phyloP scores from a whole-genome alignment of 2,797 vertebrate genomes.

The Salarias fasciatus region DNA sequence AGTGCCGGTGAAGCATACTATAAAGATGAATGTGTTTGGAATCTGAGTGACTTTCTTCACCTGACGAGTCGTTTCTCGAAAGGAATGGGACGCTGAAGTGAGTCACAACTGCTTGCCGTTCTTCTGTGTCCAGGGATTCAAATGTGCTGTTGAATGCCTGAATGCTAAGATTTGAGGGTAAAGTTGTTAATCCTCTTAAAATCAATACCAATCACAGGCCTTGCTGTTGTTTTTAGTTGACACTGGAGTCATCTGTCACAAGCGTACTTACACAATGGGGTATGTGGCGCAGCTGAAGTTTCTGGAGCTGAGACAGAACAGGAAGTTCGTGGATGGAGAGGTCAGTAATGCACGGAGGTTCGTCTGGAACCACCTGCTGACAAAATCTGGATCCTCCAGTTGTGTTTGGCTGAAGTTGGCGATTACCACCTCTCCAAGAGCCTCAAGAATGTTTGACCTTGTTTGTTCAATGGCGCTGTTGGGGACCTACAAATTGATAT shows the following conservation, averaged over 20 bases:
- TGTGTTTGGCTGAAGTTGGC: conserved; percentile 41
- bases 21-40: background rate
- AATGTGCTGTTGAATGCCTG: conserved; percentile 21
- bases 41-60: conserved; percentile 19
- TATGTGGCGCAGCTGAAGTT: conserved; percentile 62
- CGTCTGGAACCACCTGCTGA: conserved; percentile 47
- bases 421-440: conserved; percentile 52
- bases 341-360: conserved; percentile 49
- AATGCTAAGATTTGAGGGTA: conserved; percentile 29
- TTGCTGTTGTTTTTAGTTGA: background rate
- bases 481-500: conserved; percentile 26
- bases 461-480: conserved; percentile 5
- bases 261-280: conserved; percentile 55
- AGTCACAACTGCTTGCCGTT: conserved; percentile 25
- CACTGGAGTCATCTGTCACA: background rate
- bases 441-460: conserved; percentile 47
- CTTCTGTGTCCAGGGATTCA: conserved; percentile 26
- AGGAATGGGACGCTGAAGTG: conserved; percentile 58
- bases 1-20: too few species aligned
- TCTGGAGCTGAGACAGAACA: conserved; percentile 53
- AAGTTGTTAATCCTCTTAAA: background rate
- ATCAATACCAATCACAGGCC: background rate
- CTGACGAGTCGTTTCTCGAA: conserved; percentile 52
- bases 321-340: conserved; percentile 51
- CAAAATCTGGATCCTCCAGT: conserved; percentile 32